Percentiles rank a stretch among this genome's conserved stretches.
These are phyloP conservation scores for Chloroceryle amazona DNA, from an alignment of 2,797 vertebrate species.

Conservation along the genomic window DNA sequence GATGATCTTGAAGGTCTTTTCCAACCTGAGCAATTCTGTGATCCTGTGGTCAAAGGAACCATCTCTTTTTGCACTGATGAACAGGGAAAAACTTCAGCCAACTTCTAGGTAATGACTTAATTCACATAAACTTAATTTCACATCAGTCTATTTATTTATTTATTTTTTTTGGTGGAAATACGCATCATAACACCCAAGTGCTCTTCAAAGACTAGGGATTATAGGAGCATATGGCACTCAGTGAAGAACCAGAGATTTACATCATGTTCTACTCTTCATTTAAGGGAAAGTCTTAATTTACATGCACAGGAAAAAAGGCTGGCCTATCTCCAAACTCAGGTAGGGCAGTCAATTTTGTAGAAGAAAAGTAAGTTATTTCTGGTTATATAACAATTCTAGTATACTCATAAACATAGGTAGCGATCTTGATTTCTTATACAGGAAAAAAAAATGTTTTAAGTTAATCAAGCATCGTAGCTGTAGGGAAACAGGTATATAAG, in stretches of 20 bases:
- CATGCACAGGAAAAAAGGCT: not conserved
- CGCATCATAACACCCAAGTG: not conserved
- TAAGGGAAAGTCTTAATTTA: not conserved
- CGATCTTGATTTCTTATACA: not conserved
- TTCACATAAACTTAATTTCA: not conserved
- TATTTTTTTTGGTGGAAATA: not conserved
- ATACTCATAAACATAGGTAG: not conserved
- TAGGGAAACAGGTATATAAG: not conserved
- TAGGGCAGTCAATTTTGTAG: not conserved
- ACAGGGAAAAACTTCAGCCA: not conserved
- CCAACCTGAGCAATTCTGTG: too few species aligned
- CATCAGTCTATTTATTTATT: not conserved
- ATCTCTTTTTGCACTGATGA: not conserved
- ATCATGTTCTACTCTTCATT: fast-evolving
- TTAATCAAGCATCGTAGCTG: not conserved
- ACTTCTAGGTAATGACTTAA: not conserved
- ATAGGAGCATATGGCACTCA: not conserved
- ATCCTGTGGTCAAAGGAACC: not conserved
- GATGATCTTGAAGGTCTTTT: too few species aligned
- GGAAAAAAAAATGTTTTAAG: not conserved
- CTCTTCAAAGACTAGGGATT: not conserved
- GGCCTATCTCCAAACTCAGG: not conserved
- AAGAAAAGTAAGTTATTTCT: not conserved
- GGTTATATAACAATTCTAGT: not conserved
- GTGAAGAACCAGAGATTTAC: not conserved